These are phyloP conservation scores for Passer montanus DNA, from an alignment of 2,113 vertebrate genomes.

Conservation along the genomic window DNA sequence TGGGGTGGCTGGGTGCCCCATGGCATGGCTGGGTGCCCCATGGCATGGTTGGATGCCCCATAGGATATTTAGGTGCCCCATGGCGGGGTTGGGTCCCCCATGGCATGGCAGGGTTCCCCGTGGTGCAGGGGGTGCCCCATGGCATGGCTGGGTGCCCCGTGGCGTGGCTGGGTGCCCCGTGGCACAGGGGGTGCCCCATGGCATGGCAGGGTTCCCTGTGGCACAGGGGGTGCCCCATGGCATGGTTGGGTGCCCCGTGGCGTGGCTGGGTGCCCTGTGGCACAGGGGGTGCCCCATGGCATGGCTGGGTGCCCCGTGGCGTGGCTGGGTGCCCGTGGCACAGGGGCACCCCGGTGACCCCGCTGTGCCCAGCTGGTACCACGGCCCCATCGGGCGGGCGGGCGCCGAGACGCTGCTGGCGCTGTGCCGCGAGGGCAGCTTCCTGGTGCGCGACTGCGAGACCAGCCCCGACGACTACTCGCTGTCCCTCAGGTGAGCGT, in stretches of 20 bases:
- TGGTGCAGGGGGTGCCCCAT: not conserved
- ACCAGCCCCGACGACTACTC: constrained; percentile 86
- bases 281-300: not conserved
- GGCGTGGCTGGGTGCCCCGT: not conserved
- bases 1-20: not conserved
- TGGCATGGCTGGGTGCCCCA: rapidly evolving
- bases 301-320: not conserved
- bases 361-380: constrained; percentile 84
- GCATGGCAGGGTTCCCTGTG: rapidly evolving
- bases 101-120: rapidly evolving
- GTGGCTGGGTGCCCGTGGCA: not conserved
- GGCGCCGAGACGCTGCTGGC: constrained; percentile 88
- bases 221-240: not conserved
- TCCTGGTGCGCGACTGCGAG: constrained; percentile 92
- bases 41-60: rapidly evolving
- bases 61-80: not conserved
- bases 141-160: not conserved
- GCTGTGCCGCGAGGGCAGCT: constrained; percentile 92
- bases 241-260: not conserved
- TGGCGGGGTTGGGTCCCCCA: rapidly evolving
- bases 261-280: not conserved
- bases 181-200: rapidly evolving
- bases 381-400: constrained; percentile 83
- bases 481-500: constrained; percentile 81
- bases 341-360: not conserved